These are phyloP conservation scores for Prunella fulvescens DNA, from an alignment of 2,113 vertebrate genomes.

Conservation along the genomic window DNA sequence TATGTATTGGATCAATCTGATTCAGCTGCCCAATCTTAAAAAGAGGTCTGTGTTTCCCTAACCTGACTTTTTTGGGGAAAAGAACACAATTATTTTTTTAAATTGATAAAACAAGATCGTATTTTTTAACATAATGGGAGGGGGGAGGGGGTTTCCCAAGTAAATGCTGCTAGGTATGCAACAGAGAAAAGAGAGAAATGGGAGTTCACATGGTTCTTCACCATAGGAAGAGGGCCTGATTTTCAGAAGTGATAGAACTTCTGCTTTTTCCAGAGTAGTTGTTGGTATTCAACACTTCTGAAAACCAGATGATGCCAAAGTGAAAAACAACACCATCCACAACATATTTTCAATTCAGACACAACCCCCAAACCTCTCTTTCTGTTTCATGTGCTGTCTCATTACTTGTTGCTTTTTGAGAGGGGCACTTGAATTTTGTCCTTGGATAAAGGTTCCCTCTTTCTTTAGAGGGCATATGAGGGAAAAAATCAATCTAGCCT, in stretches of 20 bases:
- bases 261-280: neutral
- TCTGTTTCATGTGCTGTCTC: constrained; percentile 23
- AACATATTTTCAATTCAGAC: neutral
- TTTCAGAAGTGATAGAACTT: constrained; percentile 23
- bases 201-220: neutral
- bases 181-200: constrained; percentile 40
- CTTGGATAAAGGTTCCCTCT: constrained; percentile 25
- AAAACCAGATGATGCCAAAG: constrained; percentile 53
- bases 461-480: constrained; percentile 16
- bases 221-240: neutral
- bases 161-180: constrained; percentile 60
- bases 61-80: constrained; percentile 3
- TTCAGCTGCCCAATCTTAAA: constrained; percentile 38
- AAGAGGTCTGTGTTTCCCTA: constrained; percentile 42
- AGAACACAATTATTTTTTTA: constrained; percentile 66
- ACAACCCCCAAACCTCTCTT: neutral
- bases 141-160: constrained; percentile 34
- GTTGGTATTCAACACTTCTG: constrained; percentile 5
- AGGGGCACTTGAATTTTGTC: constrained; percentile 49
- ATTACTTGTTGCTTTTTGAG: constrained; percentile 23
- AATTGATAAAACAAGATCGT: constrained; percentile 1
- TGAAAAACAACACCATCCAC: neutral
- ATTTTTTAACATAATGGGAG: constrained; percentile 48
- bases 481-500: constrained; percentile 21
- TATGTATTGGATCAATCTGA: constrained; percentile 30